A percentile compares a stretch with the other conserved stretches of the same genome.
Evolutionary conservation across 2,113 vertebrate genomes (phyloP).

Genomic region (Amphilophus citrinellus): DNA sequence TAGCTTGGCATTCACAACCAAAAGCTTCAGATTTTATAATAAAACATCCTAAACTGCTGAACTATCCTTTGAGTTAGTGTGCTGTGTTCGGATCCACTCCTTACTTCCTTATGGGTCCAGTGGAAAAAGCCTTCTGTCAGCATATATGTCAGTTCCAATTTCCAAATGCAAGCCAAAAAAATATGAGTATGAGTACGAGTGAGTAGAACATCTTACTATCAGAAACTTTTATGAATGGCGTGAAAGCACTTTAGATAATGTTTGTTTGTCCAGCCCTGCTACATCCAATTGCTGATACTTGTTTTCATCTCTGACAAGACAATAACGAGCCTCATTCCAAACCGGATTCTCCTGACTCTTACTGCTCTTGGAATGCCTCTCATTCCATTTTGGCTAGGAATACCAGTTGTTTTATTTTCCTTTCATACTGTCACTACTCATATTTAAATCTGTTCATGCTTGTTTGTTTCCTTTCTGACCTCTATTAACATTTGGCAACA

Average conservation of each 20-base stretch:
- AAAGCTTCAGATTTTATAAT: not conserved
- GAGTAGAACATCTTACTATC: not conserved
- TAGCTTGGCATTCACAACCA: not conserved
- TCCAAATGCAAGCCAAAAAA: not conserved
- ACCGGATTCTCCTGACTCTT: not conserved
- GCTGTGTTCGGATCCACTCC: not conserved
- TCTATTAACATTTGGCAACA: conserved; percentile 78
- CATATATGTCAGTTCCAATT: not conserved
- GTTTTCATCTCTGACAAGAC: conserved; percentile 2
- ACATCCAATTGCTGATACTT: not conserved
- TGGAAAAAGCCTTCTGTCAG: not conserved
- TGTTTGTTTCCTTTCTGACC: conserved; percentile 72
- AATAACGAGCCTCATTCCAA: conserved; percentile 4
- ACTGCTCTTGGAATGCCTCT: not conserved
- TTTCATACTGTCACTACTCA: conserved; percentile 27
- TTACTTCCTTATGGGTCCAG: not conserved
- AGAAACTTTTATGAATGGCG: not conserved
- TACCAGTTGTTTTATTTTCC: conserved; percentile 49
- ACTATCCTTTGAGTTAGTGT: not conserved
- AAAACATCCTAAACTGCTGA: not conserved
- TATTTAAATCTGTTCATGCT: conserved; percentile 60
- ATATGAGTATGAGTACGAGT: not conserved
- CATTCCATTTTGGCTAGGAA: conserved; percentile 14
- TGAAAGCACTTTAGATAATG: not conserved
- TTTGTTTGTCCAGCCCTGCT: conserved; percentile 3